These are phyloP conservation scores for Rhysida immarginata DNA, from an alignment of 1,140 invertebrate species.

Conservation along the genomic window DNA sequence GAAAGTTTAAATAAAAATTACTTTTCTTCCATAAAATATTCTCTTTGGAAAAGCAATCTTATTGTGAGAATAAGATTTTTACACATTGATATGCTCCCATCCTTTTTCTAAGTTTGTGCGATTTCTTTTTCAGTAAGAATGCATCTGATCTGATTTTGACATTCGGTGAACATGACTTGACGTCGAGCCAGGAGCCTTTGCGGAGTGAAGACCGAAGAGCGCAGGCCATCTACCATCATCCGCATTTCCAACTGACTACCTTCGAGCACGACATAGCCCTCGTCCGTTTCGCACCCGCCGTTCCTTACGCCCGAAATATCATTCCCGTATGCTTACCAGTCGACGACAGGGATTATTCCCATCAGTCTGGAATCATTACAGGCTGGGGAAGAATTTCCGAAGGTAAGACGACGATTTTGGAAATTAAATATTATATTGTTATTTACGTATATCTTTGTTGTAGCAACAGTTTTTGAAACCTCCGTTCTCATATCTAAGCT, in stretches of 20 bases:
- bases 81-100: too few relatives aligned
- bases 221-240: constrained; percentile 78
- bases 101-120: too few relatives aligned
- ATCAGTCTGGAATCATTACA: constrained; percentile 14
- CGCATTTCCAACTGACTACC: constrained; percentile 75
- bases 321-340: constrained; percentile 20
- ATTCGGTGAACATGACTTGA: constrained; percentile 77
- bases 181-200: constrained; percentile 69
- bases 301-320: constrained; percentile 26
- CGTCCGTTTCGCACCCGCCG: constrained; percentile 75
- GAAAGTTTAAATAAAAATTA: too few relatives aligned
- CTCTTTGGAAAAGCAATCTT: too few relatives aligned
- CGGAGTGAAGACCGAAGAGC: constrained; percentile 70
- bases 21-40: too few relatives aligned
- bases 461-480: too few relatives aligned
- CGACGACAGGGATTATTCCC: constrained; percentile 6
- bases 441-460: too few relatives aligned
- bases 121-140: constrained; percentile 48
- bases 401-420: too few relatives aligned
- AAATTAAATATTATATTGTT: too few relatives aligned
- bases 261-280: constrained; percentile 86
- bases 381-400: constrained; percentile 18
- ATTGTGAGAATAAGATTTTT: too few relatives aligned
- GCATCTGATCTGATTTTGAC: constrained; percentile 71
- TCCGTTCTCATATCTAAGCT: too few relatives aligned